Conservation (phyloP, 2,113 vertebrate genomes). For the Cephalophus harveyi region DNA sequence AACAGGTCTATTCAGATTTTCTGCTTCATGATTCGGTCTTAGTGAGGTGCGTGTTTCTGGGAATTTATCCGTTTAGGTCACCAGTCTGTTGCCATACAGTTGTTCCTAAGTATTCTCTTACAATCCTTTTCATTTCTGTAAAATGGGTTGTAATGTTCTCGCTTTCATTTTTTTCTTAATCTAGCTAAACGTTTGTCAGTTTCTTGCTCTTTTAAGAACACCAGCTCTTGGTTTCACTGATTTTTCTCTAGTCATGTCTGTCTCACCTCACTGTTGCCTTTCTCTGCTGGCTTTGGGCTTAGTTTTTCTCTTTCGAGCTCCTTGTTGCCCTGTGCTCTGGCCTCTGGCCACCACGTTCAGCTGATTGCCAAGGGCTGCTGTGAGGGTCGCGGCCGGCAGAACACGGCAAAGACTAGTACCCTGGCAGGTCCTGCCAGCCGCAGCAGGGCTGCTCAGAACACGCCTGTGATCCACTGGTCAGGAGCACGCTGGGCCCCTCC, state of each 20-base stretch:
- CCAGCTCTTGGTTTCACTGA: not conserved
- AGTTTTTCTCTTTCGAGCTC: not conserved
- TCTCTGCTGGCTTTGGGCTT: not conserved
- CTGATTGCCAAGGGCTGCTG: not conserved
- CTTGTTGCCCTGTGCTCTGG: not conserved
- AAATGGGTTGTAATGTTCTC: not conserved
- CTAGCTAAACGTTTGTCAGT: not conserved
- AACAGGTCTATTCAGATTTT: not conserved
- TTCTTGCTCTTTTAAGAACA: not conserved
- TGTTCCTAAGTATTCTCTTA: not conserved
- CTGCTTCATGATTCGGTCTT: not conserved
- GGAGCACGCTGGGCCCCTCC: not conserved
- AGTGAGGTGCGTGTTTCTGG: not conserved
- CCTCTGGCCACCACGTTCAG: not conserved
- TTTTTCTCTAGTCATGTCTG: not conserved
- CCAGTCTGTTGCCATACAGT: not conserved
- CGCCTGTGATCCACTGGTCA: not conserved
- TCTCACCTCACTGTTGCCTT: not conserved
- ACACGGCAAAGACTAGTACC: not conserved
- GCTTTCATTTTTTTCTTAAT: not conserved
- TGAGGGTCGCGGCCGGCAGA: not conserved
- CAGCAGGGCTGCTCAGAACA: not conserved
- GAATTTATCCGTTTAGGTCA: not conserved
- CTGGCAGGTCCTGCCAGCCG: not conserved
- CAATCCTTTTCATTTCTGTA: not conserved